These are phyloP conservation scores for Polydrusus tereticollis DNA, from an alignment of 2,888 invertebrate genomes.

Conservation along the genomic window DNA sequence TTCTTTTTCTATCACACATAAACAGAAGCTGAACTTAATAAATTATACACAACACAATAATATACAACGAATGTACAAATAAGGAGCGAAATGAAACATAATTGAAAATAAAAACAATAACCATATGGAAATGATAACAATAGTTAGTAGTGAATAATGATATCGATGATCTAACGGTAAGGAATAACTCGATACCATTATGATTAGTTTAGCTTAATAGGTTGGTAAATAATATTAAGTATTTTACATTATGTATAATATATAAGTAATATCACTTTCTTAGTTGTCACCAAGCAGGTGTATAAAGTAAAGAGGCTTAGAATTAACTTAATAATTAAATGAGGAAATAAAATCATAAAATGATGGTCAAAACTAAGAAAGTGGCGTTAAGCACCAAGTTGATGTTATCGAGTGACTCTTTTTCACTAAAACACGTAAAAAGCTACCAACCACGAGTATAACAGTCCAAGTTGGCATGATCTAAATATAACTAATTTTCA, in stretches of 20 bases:
- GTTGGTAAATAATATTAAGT: constrained; percentile 5
- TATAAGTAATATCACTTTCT: constrained; percentile 25
- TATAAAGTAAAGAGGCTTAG: constrained; percentile 21
- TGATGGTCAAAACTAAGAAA: constrained; percentile 31
- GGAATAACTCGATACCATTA: constrained; percentile 34
- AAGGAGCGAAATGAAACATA: constrained; percentile 17
- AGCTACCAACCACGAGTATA: constrained; percentile 47
- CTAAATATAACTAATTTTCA: constrained; percentile 55
- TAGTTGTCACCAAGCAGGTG: background rate
- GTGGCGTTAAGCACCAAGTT: constrained; percentile 27
- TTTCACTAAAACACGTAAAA: constrained; percentile 32
- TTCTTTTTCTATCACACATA: constrained; percentile 33
- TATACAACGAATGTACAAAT: constrained; percentile 9
- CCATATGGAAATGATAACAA: constrained; percentile 25
- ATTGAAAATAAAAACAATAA: constrained; percentile 19
- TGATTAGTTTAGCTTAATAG: constrained; percentile 3
- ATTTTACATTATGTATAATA: background rate
- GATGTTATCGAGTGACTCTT: constrained; percentile 49
- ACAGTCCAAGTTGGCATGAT: constrained; percentile 57
- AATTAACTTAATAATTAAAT: constrained; percentile 2
- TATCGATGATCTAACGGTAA: constrained; percentile 20
- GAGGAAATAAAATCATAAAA: constrained; percentile 24
- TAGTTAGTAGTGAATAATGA: constrained; percentile 22
- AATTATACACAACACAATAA: constrained; percentile 22
- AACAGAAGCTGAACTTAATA: constrained; percentile 29